Evolutionary conservation across 2,888 invertebrate species (phyloP).

Genomic region (Proisotoma minuta): DNA sequence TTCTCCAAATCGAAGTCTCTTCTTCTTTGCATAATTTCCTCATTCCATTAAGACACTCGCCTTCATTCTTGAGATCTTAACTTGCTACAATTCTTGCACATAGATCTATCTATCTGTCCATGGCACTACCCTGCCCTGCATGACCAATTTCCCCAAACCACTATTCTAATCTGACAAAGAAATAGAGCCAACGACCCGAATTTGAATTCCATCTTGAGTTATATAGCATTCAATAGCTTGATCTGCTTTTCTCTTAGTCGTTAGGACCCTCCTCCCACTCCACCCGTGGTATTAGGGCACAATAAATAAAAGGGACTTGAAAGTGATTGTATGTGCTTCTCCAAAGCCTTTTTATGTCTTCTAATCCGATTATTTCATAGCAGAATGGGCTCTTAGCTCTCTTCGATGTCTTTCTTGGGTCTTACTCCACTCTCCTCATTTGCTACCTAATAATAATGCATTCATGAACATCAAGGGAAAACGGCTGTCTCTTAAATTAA

Average conservation of each 20-base stretch:
- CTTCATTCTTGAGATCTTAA: constrained; percentile 12
- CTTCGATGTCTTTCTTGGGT: constrained; percentile 12
- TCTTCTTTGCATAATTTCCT: constrained; percentile 12
- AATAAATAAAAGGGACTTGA: constrained; percentile 35
- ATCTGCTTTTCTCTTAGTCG: constrained; percentile 6
- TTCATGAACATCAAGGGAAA: neutral
- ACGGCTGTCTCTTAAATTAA: constrained; percentile 9
- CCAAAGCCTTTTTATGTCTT: constrained; percentile 37
- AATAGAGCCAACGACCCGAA: neutral
- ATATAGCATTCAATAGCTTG: constrained; percentile 4
- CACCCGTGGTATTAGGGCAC: constrained; percentile 26
- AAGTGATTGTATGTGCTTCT: constrained; percentile 34
- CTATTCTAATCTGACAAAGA: neutral
- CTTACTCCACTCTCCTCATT: constrained; percentile 17
- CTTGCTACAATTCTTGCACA: constrained; percentile 3
- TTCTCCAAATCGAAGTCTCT: constrained; percentile 6
- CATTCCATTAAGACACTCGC: constrained; percentile 15
- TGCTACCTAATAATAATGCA: constrained; percentile 2
- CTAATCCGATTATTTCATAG: constrained; percentile 44
- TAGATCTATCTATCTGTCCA: too few species aligned
- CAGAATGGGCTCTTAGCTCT: constrained; percentile 23
- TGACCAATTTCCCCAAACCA: neutral
- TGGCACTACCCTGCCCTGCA: neutral
- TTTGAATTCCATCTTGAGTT: constrained; percentile 7
- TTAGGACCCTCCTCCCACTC: constrained; percentile 1